Conservation (phyloP, 2,113 vertebrate genomes). For the Antigone vipio region DNA sequence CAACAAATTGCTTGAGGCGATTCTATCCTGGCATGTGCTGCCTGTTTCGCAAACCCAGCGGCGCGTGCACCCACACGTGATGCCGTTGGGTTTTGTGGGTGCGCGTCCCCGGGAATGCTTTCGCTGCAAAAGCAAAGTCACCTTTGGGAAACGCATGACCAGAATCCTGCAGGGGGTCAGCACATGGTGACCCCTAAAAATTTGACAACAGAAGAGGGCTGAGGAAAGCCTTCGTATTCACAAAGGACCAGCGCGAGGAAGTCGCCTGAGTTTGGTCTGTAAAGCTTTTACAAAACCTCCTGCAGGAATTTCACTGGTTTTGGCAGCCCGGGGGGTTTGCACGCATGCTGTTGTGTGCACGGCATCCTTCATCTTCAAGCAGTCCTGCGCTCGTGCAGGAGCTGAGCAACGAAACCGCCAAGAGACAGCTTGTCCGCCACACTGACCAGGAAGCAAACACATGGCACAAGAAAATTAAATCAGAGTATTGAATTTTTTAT, state of each 20-base stretch:
- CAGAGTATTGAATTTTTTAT: neutral
- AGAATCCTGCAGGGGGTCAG: neutral
- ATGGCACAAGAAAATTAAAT: neutral
- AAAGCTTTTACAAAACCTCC: neutral
- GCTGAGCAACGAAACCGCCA: neutral
- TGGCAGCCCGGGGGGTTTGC: neutral
- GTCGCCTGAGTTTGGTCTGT: fast-evolving
- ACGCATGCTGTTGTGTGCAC: fast-evolving
- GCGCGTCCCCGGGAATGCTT: neutral
- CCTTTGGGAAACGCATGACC: neutral
- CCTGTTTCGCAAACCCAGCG: neutral
- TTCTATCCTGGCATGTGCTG: neutral
- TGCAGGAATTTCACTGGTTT: neutral
- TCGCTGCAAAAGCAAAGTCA: neutral
- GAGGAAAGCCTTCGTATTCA: neutral
- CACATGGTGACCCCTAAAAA: neutral
- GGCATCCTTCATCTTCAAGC: neutral
- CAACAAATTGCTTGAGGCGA: neutral
- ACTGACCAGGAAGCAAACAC: neutral
- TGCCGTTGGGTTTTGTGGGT: fast-evolving
- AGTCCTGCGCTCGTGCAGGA: neutral
- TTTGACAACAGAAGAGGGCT: neutral
- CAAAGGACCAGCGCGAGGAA: neutral
- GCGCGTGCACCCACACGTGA: fast-evolving
- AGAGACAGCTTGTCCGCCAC: neutral